phyloP scores from a whole-genome alignment of 2,888 invertebrate species.

The Drosophila kuntzei region DNA sequence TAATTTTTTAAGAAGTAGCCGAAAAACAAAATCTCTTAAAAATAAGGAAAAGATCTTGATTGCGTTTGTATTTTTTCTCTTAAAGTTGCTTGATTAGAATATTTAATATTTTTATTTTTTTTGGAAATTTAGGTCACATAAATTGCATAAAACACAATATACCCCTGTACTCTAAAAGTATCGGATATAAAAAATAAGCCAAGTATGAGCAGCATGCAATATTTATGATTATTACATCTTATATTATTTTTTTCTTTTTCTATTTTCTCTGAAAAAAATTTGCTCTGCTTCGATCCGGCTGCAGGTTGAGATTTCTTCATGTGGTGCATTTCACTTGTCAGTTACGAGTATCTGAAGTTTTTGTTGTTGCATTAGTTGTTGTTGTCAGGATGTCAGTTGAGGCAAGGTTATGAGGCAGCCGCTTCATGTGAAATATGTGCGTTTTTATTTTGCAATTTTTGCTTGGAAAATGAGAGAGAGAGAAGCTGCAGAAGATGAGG shows the following conservation, averaged over 20 bases:
- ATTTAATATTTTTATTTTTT: no score
- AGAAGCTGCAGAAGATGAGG: constrained; percentile 12
- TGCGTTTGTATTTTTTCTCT: no score
- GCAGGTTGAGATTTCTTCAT: constrained; percentile 22
- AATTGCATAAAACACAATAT: neutral
- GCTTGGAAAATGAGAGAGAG: constrained; percentile 11
- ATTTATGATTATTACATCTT: constrained; percentile 66
- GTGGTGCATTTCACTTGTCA: constrained; percentile 58
- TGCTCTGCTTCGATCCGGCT: constrained; percentile 41
- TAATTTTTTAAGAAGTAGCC: no score
- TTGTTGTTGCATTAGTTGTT: constrained; percentile 13
- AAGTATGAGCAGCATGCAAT: constrained; percentile 59
- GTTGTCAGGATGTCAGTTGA: constrained; percentile 46
- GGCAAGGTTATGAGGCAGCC: constrained; percentile 49
- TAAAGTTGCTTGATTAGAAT: no score
- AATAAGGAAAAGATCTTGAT: no score
- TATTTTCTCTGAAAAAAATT: constrained; percentile 9
- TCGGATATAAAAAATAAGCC: constrained; percentile 1
- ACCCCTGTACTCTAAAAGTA: neutral
- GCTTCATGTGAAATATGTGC: constrained; percentile 46
- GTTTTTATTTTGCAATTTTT: constrained; percentile 50
- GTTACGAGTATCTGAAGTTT: constrained; percentile 44
- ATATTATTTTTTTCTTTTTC: constrained; percentile 22
- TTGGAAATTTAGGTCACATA: no score
- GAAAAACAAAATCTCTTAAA: no score